A percentile compares a stretch with the other conserved stretches of the same genome.
Evolutionary conservation across 2,888 invertebrate species (phyloP).

Genomic region (Stenolophus ochropezus): DNA sequence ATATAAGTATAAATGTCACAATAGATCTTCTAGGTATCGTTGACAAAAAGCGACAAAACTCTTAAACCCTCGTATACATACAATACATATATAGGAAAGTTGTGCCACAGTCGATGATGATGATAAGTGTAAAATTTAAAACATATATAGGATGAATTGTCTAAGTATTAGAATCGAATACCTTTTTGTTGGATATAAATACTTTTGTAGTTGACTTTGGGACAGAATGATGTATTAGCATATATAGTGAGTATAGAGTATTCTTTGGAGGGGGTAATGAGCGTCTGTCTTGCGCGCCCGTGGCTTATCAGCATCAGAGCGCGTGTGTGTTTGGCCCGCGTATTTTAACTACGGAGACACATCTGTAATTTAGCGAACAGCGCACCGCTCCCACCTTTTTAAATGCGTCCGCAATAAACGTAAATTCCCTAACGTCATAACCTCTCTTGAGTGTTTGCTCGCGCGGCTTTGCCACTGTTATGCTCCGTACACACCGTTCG

Average conservation of each 20-base stretch:
- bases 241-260: not conserved
- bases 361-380: constrained; percentile 23
- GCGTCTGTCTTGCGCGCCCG: not conserved
- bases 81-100: too few species aligned
- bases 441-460: constrained; percentile 13
- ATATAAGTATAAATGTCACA: too few species aligned
- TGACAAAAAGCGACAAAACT: too few species aligned
- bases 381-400: constrained; percentile 15
- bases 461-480: constrained; percentile 10
- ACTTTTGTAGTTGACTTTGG: not conserved
- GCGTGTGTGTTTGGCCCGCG: constrained; percentile 11
- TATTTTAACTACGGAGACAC: constrained; percentile 40
- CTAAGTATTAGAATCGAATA: too few species aligned
- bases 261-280: not conserved
- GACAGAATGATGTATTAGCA: not conserved
- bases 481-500: constrained; percentile 8
- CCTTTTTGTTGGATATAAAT: too few species aligned
- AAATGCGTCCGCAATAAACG: constrained; percentile 36
- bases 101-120: too few species aligned
- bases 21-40: too few species aligned
- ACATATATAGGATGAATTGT: too few species aligned
- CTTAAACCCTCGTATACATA: too few species aligned
- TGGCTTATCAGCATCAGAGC: not conserved
- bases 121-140: too few species aligned
- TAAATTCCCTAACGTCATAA: constrained; percentile 41